Evolutionary conservation across 1,140 invertebrate genomes (phyloP).

Genomic region (Cardiocondyla obscurior): DNA sequence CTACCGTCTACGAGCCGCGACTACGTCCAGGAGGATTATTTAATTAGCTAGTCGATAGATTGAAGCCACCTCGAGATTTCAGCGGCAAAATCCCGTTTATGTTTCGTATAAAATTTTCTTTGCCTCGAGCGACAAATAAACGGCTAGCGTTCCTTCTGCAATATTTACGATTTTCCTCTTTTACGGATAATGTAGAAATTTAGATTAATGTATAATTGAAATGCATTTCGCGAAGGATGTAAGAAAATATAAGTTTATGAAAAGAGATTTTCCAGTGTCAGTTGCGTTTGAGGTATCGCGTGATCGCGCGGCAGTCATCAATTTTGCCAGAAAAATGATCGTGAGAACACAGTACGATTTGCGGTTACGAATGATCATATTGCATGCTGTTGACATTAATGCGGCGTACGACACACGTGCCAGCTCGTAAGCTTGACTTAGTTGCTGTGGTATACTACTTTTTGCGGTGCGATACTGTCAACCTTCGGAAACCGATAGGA

Average conservation of each 20-base stretch:
- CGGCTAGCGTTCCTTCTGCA: background rate
- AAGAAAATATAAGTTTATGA: background rate
- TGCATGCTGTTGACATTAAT: slow-evolving; percentile 54
- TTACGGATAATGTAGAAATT: background rate
- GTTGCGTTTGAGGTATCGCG: background rate
- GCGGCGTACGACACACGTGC: slow-evolving; percentile 20
- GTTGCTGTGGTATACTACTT: slow-evolving; percentile 20
- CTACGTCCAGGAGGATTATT: slow-evolving; percentile 80
- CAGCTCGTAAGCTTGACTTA: slow-evolving; percentile 31
- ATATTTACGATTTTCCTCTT: background rate
- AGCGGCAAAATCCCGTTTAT: background rate
- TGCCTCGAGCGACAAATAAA: background rate
- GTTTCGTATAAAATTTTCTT: background rate
- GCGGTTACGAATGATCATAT: slow-evolving; percentile 53
- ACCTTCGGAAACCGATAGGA: slow-evolving; percentile 54
- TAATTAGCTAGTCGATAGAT: slow-evolving; percentile 81
- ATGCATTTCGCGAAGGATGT: too few species aligned
- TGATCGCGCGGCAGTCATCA: background rate
- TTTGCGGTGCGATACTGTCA: slow-evolving; percentile 17
- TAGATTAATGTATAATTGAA: too few species aligned
- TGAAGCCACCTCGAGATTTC: slow-evolving; percentile 5
- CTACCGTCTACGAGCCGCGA: slow-evolving; percentile 71
- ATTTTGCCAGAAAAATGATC: slow-evolving; percentile 35
- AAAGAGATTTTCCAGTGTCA: background rate
- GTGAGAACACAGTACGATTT: slow-evolving; percentile 25